A percentile compares a stretch with the other conserved stretches of the same genome.
Evolutionary conservation across 2,113 vertebrate species (phyloP).

Genomic region (Seriola dumerili): DNA sequence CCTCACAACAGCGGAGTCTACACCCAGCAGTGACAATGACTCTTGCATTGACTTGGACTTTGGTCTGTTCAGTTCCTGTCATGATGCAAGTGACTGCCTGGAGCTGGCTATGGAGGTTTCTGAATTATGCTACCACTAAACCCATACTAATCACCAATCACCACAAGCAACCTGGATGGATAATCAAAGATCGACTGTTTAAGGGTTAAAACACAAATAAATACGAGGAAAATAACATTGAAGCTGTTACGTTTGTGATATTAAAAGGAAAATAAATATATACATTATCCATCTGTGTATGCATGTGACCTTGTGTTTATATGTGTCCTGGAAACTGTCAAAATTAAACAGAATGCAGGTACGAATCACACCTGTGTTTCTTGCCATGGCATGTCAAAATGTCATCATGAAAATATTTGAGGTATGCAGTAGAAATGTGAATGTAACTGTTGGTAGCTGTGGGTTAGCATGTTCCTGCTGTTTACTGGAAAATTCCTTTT

Average conservation of each 20-base stretch:
- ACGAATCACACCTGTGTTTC: not conserved
- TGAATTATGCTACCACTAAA: conserved; percentile 83
- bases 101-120: conserved; percentile 88
- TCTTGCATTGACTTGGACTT: conserved; percentile 77
- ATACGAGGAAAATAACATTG: not conserved
- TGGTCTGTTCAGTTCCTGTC: conserved; percentile 73
- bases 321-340: not conserved
- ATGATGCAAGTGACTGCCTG: conserved; percentile 83
- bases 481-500: not conserved
- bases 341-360: not conserved
- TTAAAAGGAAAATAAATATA: conserved; percentile 1
- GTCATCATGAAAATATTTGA: not conserved
- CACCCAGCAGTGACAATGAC: conserved; percentile 57
- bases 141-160: not conserved
- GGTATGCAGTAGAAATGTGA: not conserved
- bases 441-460: not conserved
- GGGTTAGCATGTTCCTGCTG: not conserved
- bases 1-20: conserved; percentile 52
- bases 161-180: not conserved
- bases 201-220: conserved; percentile 13
- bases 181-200: conserved; percentile 10
- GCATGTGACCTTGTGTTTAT: conserved; percentile 14
- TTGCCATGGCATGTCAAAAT: not conserved
- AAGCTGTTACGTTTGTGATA: conserved; percentile 11
- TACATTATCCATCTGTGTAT: conserved; percentile 1